Evolutionary conservation across 1,140 invertebrate genomes (phyloP).

Genomic region (Orchestia grillus): DNA sequence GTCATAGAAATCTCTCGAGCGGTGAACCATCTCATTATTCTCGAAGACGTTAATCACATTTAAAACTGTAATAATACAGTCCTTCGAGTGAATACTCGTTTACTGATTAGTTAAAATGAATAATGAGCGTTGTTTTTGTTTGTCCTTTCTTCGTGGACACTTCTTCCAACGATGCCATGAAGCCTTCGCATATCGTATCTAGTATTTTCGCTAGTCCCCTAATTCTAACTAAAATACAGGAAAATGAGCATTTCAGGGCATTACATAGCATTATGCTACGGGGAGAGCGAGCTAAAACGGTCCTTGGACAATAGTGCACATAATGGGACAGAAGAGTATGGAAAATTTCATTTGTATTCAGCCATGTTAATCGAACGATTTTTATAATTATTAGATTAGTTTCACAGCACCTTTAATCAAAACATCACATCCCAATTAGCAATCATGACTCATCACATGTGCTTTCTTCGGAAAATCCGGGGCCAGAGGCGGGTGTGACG

Average conservation of each 20-base stretch:
- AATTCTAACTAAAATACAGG: not conserved
- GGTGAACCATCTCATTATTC: no score
- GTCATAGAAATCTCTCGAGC: no score
- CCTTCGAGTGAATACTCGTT: no score
- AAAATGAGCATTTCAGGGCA: not conserved
- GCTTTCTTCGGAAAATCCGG: not conserved
- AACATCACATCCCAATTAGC: not conserved
- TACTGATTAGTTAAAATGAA: no score
- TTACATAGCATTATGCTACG: not conserved
- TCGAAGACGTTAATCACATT: no score
- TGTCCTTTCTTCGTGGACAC: no score
- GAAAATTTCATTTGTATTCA: not conserved
- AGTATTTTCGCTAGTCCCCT: not conserved
- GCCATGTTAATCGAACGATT: not conserved
- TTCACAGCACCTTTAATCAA: not conserved
- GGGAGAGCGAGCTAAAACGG: not conserved
- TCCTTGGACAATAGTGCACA: not conserved
- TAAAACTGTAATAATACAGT: no score
- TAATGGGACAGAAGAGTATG: not conserved
- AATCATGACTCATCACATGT: not conserved
- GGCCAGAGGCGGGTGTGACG: not conserved
- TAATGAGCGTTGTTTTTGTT: no score
- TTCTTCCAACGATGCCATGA: not conserved
- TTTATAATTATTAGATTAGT: not conserved
- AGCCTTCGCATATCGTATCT: not conserved